phyloP scores from a whole-genome alignment of 2,797 vertebrate genomes.

The Diglossa cyanea region DNA sequence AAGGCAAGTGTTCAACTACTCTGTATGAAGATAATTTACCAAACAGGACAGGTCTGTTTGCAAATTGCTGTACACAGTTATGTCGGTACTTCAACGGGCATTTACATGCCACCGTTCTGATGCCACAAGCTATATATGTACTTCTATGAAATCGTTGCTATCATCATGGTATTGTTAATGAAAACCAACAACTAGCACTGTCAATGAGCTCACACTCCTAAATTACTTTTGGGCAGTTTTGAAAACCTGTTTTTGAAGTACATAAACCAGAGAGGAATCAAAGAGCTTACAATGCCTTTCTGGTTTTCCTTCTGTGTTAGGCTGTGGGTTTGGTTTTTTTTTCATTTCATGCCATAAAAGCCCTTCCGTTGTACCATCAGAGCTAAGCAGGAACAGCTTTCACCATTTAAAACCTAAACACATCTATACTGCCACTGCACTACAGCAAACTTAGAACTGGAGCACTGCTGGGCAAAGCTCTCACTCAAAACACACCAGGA shows the following conservation, averaged over 20 bases:
- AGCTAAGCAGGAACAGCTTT: background rate
- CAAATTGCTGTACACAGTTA: slow-evolving; percentile 15
- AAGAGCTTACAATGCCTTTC: background rate
- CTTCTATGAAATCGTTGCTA: background rate
- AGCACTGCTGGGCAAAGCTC: background rate
- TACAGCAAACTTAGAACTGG: background rate
- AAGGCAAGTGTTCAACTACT: background rate
- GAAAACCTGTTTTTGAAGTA: background rate
- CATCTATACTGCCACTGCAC: background rate
- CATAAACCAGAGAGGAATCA: background rate
- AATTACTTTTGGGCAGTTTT: background rate
- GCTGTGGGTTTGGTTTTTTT: background rate
- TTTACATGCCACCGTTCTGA: slow-evolving; percentile 17
- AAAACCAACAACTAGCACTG: slow-evolving; percentile 14
- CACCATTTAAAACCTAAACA: background rate
- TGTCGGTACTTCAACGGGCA: background rate
- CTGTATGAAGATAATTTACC: background rate
- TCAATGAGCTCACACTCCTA: background rate
- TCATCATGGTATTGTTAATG: slow-evolving; percentile 4
- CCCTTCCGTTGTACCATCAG: background rate
- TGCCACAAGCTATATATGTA: slow-evolving; percentile 2
- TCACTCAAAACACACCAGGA: background rate
- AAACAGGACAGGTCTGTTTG: slow-evolving; percentile 27
- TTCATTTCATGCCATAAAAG: background rate
- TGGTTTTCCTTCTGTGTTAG: background rate